These are phyloP conservation scores for Stratiolaelaps scimitus DNA, from an alignment of 1,140 invertebrate species.

Conservation along the genomic window DNA sequence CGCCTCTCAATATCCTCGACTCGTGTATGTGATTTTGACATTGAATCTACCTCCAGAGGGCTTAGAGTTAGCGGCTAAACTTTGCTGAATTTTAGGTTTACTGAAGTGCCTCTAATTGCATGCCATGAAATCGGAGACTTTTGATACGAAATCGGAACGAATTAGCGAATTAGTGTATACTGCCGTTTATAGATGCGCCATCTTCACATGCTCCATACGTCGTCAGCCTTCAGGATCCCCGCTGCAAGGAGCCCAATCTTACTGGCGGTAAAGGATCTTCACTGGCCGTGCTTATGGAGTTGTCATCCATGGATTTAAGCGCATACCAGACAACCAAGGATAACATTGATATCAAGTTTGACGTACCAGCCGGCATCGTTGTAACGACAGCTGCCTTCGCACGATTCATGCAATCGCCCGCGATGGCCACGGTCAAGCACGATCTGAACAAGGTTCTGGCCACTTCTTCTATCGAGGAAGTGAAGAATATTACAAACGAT, in stretches of 20 bases:
- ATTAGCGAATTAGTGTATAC: too few species aligned
- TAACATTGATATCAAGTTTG: background rate
- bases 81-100: too few species aligned
- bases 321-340: background rate
- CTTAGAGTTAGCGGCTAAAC: too few species aligned
- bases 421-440: background rate
- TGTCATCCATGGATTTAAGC: background rate
- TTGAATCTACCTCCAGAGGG: too few species aligned
- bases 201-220: constrained; percentile 41
- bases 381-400: constrained; percentile 46
- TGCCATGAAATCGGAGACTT: too few species aligned
- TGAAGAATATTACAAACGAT: background rate
- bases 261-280: constrained; percentile 60
- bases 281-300: constrained; percentile 47
- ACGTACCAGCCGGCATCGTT: constrained; percentile 50
- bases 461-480: background rate
- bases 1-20: background rate
- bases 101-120: too few species aligned
- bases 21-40: constrained; percentile 1
- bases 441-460: background rate
- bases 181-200: too few species aligned
- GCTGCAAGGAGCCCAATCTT: constrained; percentile 45
- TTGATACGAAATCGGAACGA: too few species aligned
- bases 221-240: constrained; percentile 42
- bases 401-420: background rate